Evolutionary conservation across 2,888 invertebrate genomes (phyloP).

Genomic region (Cephus pulcher): DNA sequence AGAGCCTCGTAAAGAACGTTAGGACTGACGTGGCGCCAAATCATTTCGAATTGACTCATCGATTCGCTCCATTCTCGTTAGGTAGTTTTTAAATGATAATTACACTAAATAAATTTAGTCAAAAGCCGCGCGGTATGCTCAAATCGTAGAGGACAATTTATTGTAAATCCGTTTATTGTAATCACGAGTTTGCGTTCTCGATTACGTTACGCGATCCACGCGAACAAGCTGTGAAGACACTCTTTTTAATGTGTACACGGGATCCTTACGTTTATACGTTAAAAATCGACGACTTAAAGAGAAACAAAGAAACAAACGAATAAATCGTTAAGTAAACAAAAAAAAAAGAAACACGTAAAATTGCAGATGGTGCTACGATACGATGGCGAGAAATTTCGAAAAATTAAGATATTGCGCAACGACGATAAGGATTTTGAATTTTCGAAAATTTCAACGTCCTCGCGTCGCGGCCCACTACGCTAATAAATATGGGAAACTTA

Average conservation of each 20-base stretch:
- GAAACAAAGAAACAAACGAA: slow-evolving; percentile 19
- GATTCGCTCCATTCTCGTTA: not conserved
- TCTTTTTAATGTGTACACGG: slow-evolving; percentile 8
- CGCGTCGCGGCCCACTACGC: not conserved
- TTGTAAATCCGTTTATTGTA: slow-evolving; percentile 10
- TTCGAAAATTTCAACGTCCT: not conserved
- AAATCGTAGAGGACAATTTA: slow-evolving; percentile 38
- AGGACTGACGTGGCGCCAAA: not conserved
- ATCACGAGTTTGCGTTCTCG: not conserved
- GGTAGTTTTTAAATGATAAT: not conserved
- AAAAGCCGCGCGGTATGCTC: slow-evolving; percentile 60
- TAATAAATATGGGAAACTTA: not conserved
- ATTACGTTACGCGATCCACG: too few relatives aligned
- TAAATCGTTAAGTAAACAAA: slow-evolving; percentile 18
- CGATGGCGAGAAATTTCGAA: too few relatives aligned
- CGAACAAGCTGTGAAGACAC: slow-evolving; percentile 8
- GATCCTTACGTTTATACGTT: not conserved
- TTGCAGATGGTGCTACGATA: not conserved
- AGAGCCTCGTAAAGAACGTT: not conserved
- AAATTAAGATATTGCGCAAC: not conserved
- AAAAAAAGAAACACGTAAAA: slow-evolving; percentile 19
- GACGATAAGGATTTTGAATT: not conserved
- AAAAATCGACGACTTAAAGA: slow-evolving; percentile 5
- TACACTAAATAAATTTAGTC: slow-evolving; percentile 3
- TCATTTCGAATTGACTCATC: not conserved